Evolutionary conservation across 2,888 invertebrate genomes (phyloP), one percentile per base, ranked within the genome.

Genomic region (Loripinus fragilis): DNA sequence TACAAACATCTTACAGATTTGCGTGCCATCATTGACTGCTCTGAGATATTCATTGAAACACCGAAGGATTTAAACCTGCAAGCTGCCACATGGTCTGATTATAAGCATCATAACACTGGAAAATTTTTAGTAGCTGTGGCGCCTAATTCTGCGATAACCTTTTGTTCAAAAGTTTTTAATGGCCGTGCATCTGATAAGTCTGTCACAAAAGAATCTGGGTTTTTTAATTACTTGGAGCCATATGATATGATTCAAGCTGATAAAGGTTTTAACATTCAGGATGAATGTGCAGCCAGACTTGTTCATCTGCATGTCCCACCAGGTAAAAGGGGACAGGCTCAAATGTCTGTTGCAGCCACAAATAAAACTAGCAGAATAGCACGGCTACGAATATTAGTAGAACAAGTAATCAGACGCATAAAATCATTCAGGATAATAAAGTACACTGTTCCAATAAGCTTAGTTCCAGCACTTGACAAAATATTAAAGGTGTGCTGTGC

Each of bases 111-210:
- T 41, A 83, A 83, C 52, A 83, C 86, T 0, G 50, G 72, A 5
- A 86, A 84, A 69, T 83, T 74, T 73, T 70, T 86, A 64, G 77
- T 84, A 28, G 83, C 76, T 25, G 85, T 86, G 20, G 68, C 76
- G n/a, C 86, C 83, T 28, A 82, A 82, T 38, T 81, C 79, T 41
- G 12, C 42, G 3, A 75, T 81, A 23, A 65, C 70, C 10, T 85
- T 83, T 72, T 69, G 85, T n/a, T 86, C 81, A 2, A 52, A 60
- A 42, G 72, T 52, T 17, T 86, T 74, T 79, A 81, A 80, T 68
- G 86, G 80, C 15, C 67, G 77, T 28, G 55, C 66, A 12, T 76
- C 72, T 81, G 80, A 83, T 55, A 86, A 87, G 65, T 55, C 74
- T 60, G 50, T 87, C 10, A 85, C 80, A 20, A 80, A 80, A 64